phyloP scores from a whole-genome alignment of 2,888 invertebrate species.

The Drosophila bunnanda region DNA sequence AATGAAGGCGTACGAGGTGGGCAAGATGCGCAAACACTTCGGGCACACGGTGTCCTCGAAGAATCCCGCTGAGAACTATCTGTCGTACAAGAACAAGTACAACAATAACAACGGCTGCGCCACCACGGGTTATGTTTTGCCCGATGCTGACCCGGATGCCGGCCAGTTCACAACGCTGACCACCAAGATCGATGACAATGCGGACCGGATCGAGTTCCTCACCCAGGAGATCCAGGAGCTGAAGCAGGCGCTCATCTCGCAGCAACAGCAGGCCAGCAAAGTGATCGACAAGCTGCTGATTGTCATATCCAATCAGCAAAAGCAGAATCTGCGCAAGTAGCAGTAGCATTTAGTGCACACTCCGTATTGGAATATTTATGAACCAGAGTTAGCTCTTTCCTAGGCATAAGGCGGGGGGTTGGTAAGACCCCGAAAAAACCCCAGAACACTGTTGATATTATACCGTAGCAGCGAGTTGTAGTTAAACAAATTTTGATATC shows the following conservation, averaged over 20 bases:
- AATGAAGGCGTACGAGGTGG: slow-evolving; percentile 92
- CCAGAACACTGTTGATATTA: slow-evolving; percentile 73
- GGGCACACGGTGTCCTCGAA: slow-evolving; percentile 89
- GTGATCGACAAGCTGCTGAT: slow-evolving; percentile 84
- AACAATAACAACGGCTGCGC: slow-evolving; percentile 87
- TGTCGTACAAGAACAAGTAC: slow-evolving; percentile 88
- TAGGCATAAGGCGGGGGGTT: slow-evolving; percentile 15
- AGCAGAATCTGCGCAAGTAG: slow-evolving; percentile 84
- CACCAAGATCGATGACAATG: slow-evolving; percentile 88
- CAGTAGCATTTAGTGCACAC: slow-evolving; percentile 54
- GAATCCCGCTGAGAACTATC: slow-evolving; percentile 87
- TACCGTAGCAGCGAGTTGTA: slow-evolving; percentile 57
- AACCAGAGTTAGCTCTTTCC: slow-evolving; percentile 15
- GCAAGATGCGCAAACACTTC: slow-evolving; percentile 90
- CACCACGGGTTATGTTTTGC: slow-evolving; percentile 85
- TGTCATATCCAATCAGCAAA: slow-evolving; percentile 85
- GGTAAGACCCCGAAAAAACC: slow-evolving; percentile 7
- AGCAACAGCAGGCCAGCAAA: slow-evolving; percentile 85
- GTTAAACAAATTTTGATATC: slow-evolving; percentile 58
- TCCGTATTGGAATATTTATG: slow-evolving; percentile 27
- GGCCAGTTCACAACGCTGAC: slow-evolving; percentile 87
- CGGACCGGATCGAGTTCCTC: slow-evolving; percentile 88
- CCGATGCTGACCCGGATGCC: slow-evolving; percentile 85
- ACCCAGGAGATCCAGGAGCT: slow-evolving; percentile 89
- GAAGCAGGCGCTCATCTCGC: slow-evolving; percentile 86